Conservation (phyloP, 2,113 vertebrate genomes). For the Lophius piscatorius region DNA sequence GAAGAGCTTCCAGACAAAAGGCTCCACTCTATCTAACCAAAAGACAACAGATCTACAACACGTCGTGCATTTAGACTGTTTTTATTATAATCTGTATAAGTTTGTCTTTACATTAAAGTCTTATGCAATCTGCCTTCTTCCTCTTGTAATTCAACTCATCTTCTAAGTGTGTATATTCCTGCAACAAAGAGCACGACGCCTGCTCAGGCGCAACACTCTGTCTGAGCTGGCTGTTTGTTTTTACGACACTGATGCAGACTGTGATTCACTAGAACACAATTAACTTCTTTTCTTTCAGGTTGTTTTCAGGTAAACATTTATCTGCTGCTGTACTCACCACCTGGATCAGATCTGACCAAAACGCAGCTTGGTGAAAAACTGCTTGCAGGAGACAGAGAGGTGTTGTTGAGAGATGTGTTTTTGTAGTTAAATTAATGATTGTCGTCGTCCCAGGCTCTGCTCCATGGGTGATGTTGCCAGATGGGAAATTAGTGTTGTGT, state of each 20-base stretch:
- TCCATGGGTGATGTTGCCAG: slow-evolving; percentile 61
- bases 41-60: neutral
- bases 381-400: slow-evolving; percentile 29
- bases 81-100: neutral
- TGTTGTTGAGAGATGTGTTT: slow-evolving; percentile 13
- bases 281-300: neutral
- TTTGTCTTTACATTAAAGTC: neutral
- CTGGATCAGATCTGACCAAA: slow-evolving; percentile 62
- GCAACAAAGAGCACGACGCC: slow-evolving; percentile 61
- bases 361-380: slow-evolving; percentile 56
- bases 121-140: neutral
- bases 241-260: slow-evolving; percentile 2
- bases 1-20: slow-evolving; percentile 67
- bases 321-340: slow-evolving; percentile 73
- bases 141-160: neutral
- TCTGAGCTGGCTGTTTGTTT: slow-evolving; percentile 5
- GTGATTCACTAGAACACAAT: slow-evolving; percentile 39
- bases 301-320: neutral
- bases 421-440: slow-evolving; percentile 39
- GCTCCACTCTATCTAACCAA: neutral
- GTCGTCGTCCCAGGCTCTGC: slow-evolving; percentile 43
- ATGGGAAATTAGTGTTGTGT: slow-evolving; percentile 44
- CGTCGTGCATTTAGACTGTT: neutral
- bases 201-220: slow-evolving; percentile 46
- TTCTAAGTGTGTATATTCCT: slow-evolving; percentile 19